phyloP scores from a whole-genome alignment of 37 sponge, comb jelly and placozoan genomes.

The Theonella swinhoei region DNA sequence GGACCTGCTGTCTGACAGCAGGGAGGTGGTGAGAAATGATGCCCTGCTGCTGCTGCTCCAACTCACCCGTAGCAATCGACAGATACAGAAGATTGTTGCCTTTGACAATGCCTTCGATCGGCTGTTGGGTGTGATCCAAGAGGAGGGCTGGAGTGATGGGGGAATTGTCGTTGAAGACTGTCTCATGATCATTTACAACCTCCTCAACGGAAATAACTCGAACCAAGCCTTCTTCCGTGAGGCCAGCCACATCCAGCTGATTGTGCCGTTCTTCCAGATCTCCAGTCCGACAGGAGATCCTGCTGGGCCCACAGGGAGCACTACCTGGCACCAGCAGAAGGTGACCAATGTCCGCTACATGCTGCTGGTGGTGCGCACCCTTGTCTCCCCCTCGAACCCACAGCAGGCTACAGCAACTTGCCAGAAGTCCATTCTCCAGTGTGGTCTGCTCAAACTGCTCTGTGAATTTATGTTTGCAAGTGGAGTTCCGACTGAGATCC shows the following conservation, averaged over 20 bases:
- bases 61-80: conserved; percentile 77
- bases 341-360: conserved; percentile 53
- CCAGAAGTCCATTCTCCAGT: conserved; percentile 71
- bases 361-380: conserved; percentile 56
- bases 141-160: conserved; percentile 92
- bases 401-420: conserved; percentile 62
- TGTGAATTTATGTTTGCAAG: conserved; percentile 80
- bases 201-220: conserved; percentile 75
- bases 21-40: conserved; percentile 92
- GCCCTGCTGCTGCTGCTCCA: conserved; percentile 76
- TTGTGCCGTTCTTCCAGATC: conserved; percentile 70
- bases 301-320: background rate
- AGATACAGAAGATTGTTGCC: conserved; percentile 94
- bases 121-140: conserved; percentile 65
- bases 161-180: conserved; percentile 93
- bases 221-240: conserved; percentile 95
- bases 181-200: conserved; percentile 65
- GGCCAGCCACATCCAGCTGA: conserved; percentile 62
- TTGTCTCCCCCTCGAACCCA: conserved; percentile 70
- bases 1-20: conserved; percentile 85
- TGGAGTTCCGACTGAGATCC: conserved; percentile 74
- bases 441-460: conserved; percentile 65
- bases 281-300: background rate
- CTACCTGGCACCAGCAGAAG: conserved; percentile 52
- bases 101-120: conserved; percentile 97